These are phyloP conservation scores for Cryptocephalus moraei DNA, from an alignment of 2,888 invertebrate species.

Conservation along the genomic window DNA sequence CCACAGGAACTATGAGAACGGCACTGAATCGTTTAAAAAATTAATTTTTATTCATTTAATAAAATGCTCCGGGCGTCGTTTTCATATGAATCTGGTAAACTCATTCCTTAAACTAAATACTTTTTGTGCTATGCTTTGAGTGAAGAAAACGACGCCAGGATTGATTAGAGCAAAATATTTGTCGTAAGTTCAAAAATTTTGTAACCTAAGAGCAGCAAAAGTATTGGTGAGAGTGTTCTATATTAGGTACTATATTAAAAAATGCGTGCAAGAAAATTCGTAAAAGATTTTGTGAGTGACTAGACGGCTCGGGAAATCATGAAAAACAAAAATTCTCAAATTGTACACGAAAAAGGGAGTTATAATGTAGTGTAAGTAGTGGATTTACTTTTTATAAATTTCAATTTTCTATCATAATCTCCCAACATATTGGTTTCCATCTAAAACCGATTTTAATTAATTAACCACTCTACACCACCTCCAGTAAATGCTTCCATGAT, in stretches of 20 bases:
- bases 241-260: constrained; percentile 30
- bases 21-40: constrained; percentile 25
- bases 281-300: constrained; percentile 11
- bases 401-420: no score
- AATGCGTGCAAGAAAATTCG: constrained; percentile 24
- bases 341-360: no score
- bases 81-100: no score
- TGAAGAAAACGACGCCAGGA: background rate
- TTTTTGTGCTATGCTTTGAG: no score
- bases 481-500: constrained; percentile 4
- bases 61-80: no score
- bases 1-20: constrained; percentile 9
- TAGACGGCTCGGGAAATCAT: background rate
- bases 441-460: no score
- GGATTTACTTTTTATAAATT: no score
- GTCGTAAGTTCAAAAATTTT: constrained; percentile 9
- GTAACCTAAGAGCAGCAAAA: constrained; percentile 19
- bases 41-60: constrained; percentile 19
- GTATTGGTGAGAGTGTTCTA: constrained; percentile 27
- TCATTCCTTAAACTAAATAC: no score
- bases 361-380: no score
- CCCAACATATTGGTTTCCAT: no score
- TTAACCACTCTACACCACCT: background rate
- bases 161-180: background rate
- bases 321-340: background rate